These are phyloP conservation scores for Aphodius sticticus DNA, from an alignment of 2,888 invertebrate species.

Conservation along the genomic window DNA sequence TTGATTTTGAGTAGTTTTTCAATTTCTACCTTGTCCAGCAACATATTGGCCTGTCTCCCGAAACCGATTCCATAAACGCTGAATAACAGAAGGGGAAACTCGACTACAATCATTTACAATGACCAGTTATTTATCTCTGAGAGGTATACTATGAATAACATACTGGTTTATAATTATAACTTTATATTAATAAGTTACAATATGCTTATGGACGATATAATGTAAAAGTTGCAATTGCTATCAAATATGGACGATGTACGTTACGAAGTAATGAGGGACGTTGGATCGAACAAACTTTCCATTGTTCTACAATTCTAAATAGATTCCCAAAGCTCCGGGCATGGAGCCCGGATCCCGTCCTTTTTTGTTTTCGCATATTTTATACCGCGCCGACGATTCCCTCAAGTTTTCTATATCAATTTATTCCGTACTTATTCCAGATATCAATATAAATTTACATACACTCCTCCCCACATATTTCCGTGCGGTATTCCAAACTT, in stretches of 20 bases:
- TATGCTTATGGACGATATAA: not conserved
- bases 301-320: not conserved
- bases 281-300: not conserved
- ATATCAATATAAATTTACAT: not conserved
- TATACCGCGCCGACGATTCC: not conserved
- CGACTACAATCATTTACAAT: too few species aligned
- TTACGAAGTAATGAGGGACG: not conserved
- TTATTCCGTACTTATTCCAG: not conserved
- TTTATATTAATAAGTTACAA: not conserved
- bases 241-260: not conserved
- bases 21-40: too few species aligned
- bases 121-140: too few species aligned
- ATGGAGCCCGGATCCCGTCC: not conserved
- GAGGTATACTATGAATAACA: too few species aligned
- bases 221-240: not conserved
- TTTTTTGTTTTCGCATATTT: constrained; percentile 4
- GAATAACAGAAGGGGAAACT: too few species aligned
- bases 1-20: too few species aligned
- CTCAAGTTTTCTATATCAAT: not conserved
- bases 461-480: not conserved
- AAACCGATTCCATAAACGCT: too few species aligned
- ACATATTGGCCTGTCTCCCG: too few species aligned
- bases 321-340: not conserved
- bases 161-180: too few species aligned
- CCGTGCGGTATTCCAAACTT: not conserved